Percentiles rank a stretch among this genome's conserved stretches.
Evolutionary conservation across 2,888 invertebrate species (phyloP).

Genomic region (Melangyna quadrimaculata): DNA sequence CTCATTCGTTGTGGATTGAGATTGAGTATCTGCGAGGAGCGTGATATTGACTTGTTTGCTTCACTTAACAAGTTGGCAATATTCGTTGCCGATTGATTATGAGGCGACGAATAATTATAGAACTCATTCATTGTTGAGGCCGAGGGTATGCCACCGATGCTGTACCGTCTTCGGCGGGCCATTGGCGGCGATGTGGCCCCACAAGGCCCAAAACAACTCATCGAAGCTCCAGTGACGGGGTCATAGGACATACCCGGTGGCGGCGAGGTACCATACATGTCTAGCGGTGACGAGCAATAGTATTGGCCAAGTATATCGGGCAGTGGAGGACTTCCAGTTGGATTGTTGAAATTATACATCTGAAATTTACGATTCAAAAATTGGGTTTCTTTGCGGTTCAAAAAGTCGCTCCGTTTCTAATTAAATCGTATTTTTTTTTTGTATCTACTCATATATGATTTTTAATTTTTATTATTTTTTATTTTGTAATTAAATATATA

Average conservation of each 20-base stretch:
- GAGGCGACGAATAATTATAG: slow-evolving; percentile 77
- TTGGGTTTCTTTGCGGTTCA: slow-evolving; percentile 71
- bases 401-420: slow-evolving; percentile 72
- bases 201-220: slow-evolving; percentile 62
- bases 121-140: slow-evolving; percentile 80
- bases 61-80: slow-evolving; percentile 80
- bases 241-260: slow-evolving; percentile 76
- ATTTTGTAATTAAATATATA: slow-evolving; percentile 32
- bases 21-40: slow-evolving; percentile 80
- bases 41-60: slow-evolving; percentile 81
- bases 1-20: slow-evolving; percentile 79
- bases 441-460: slow-evolving; percentile 70
- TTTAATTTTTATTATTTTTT: slow-evolving; percentile 15
- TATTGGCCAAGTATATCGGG: slow-evolving; percentile 81
- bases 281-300: slow-evolving; percentile 75
- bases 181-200: slow-evolving; percentile 77
- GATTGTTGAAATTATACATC: slow-evolving; percentile 81
- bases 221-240: slow-evolving; percentile 73
- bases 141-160: slow-evolving; percentile 81
- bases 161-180: slow-evolving; percentile 79
- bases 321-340: slow-evolving; percentile 80
- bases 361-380: slow-evolving; percentile 81
- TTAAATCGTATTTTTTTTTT: slow-evolving; percentile 70
- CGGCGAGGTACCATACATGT: slow-evolving; percentile 77
- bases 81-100: slow-evolving; percentile 79